phyloP scores from a whole-genome alignment of 2,888 invertebrate species.

The Oscheius sp. region DNA sequence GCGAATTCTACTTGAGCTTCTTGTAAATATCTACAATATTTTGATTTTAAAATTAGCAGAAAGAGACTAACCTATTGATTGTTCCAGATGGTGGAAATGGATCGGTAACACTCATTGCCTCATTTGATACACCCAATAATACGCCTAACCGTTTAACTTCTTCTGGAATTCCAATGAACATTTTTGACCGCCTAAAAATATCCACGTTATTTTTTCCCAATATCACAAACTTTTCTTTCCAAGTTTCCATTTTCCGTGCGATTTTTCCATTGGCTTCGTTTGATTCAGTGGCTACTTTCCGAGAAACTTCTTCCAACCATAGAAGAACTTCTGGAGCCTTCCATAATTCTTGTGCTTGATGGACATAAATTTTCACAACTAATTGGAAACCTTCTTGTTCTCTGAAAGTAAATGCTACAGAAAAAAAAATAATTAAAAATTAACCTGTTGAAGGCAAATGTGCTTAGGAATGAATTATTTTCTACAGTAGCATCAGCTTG shows the following conservation, averaged over 20 bases:
- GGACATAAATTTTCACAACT: conserved; percentile 82
- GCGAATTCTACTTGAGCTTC: conserved; percentile 7
- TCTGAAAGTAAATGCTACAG: conserved; percentile 51
- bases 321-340: conserved; percentile 80
- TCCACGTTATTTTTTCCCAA: not conserved
- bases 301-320: conserved; percentile 81
- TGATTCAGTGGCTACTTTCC: conserved; percentile 38
- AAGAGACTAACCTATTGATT: conserved; percentile 1
- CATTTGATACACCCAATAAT: conserved; percentile 50
- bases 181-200: conserved; percentile 42
- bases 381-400: conserved; percentile 79
- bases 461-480: conserved; percentile 49
- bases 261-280: not conserved
- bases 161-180: conserved; percentile 56
- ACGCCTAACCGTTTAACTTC: conserved; percentile 57
- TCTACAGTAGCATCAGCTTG: conserved; percentile 57
- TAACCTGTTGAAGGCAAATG: conserved; percentile 39
- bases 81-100: conserved; percentile 46
- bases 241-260: conserved; percentile 39
- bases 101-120: conserved; percentile 40
- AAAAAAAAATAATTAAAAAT: too few relatives aligned
- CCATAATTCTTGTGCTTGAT: conserved; percentile 83
- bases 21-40: conserved; percentile 9
- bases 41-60: not conserved
- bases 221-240: conserved; percentile 42